Percentiles rank a stretch among this genome's conserved stretches.
These are phyloP conservation scores for Conus canariensis DNA, from an alignment of 2,888 invertebrate species.

Conservation along the genomic window DNA sequence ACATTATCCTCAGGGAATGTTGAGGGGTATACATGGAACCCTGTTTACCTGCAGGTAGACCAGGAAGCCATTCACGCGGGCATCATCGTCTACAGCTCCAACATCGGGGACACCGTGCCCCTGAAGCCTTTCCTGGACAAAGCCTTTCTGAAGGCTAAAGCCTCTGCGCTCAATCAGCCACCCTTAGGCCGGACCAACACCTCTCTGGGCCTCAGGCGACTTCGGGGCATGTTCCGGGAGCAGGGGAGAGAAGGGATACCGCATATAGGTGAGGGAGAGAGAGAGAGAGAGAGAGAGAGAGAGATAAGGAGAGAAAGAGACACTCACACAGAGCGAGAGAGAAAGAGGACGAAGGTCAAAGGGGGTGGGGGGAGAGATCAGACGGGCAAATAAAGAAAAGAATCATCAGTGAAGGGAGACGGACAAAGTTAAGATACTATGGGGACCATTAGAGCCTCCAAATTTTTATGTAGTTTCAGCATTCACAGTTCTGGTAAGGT, in stretches of 20 bases:
- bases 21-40: no score
- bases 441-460: no score
- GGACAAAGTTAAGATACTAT: no score
- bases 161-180: constrained; percentile 43
- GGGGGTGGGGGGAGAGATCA: no score
- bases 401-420: no score
- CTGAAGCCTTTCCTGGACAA: constrained; percentile 61
- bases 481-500: no score
- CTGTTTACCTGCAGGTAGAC: constrained; percentile 21
- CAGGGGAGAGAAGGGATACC: constrained; percentile 62
- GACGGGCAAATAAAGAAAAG: no score
- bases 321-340: not conserved
- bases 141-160: constrained; percentile 26
- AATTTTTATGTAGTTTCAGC: no score
- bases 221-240: constrained; percentile 56
- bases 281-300: not conserved
- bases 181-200: constrained; percentile 48
- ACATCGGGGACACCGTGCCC: constrained; percentile 60
- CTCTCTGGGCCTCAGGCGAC: constrained; percentile 44
- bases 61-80: constrained; percentile 49
- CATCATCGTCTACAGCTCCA: constrained; percentile 66
- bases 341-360: not conserved
- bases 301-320: not conserved
- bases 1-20: no score
- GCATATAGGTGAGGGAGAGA: constrained; percentile 54